Percentiles rank a stretch among this genome's conserved stretches.
Conservation (phyloP, 2,113 vertebrate species). For the Carassius auratus region DNA sequence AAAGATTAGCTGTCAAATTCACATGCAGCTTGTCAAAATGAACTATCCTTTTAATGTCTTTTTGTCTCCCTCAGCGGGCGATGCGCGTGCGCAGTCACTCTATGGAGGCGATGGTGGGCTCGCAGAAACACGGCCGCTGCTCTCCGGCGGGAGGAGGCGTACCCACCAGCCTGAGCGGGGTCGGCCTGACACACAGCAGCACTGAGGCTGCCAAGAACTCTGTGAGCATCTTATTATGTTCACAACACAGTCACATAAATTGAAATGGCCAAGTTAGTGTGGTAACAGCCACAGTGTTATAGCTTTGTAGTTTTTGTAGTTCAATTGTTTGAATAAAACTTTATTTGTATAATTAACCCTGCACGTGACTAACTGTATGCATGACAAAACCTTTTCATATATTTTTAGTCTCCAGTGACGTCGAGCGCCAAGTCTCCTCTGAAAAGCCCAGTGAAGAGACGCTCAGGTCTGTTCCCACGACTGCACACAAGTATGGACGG, state of each 20-base stretch:
- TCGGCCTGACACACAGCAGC: slow-evolving; percentile 82
- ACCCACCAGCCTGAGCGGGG: slow-evolving; percentile 89
- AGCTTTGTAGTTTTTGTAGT: background rate
- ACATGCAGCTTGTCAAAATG: background rate
- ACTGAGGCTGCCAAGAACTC: slow-evolving; percentile 65
- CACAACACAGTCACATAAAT: background rate
- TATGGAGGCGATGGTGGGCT: slow-evolving; percentile 93
- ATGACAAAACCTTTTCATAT: background rate
- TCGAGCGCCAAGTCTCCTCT: slow-evolving; percentile 76
- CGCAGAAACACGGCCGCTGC: slow-evolving; percentile 74
- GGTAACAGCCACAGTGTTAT: background rate
- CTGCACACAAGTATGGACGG: slow-evolving; percentile 86
- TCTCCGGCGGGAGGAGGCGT: slow-evolving; percentile 68
- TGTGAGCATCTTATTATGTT: slow-evolving; percentile 70
- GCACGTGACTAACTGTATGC: background rate
- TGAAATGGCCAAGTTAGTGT: background rate
- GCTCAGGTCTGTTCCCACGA: slow-evolving; percentile 90
- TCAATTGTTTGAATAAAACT: background rate
- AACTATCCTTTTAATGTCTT: background rate
- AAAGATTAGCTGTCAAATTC: background rate
- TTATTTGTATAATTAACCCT: background rate
- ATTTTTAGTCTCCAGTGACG: slow-evolving; percentile 48
- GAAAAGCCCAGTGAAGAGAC: slow-evolving; percentile 87
- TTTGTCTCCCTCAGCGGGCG: slow-evolving; percentile 78
- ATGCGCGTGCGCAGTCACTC: slow-evolving; percentile 94